phyloP scores from a whole-genome alignment of 2,888 invertebrate genomes.

The Proisotoma minuta region DNA sequence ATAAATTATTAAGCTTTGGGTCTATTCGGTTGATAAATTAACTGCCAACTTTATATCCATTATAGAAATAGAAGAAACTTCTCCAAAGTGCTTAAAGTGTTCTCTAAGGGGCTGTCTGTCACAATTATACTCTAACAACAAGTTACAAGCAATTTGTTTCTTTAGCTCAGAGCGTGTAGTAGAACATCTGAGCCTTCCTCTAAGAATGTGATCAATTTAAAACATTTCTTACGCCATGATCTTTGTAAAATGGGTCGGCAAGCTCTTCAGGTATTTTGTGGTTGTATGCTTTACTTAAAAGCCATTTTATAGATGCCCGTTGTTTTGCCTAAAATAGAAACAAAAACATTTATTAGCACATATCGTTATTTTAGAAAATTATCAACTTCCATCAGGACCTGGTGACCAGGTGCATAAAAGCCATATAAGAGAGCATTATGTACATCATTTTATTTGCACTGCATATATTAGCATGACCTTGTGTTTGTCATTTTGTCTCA shows the following conservation, averaged over 20 bases:
- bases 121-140: neutral
- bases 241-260: constrained; percentile 88
- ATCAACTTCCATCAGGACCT: neutral
- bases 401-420: neutral
- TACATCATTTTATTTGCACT: neutral
- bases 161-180: too few relatives aligned
- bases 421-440: neutral
- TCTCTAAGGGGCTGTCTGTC: constrained; percentile 4
- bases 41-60: neutral
- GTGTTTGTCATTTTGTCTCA: neutral
- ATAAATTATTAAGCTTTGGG: neutral
- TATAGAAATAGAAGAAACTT: neutral
- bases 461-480: constrained; percentile 1
- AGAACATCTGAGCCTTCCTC: too few relatives aligned
- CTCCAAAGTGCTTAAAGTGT: too few relatives aligned
- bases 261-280: constrained; percentile 87
- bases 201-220: constrained; percentile 1
- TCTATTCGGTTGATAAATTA: neutral
- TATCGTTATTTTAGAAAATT: too few relatives aligned
- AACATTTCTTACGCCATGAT: constrained; percentile 70
- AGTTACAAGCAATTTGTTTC: too few relatives aligned
- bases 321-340: constrained; percentile 82
- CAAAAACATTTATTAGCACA: constrained; percentile 13
- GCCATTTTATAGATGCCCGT: constrained; percentile 92
- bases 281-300: constrained; percentile 91